These are phyloP conservation scores for Eupithecia inturbata DNA, from an alignment of 2,888 invertebrate species.

Conservation along the genomic window DNA sequence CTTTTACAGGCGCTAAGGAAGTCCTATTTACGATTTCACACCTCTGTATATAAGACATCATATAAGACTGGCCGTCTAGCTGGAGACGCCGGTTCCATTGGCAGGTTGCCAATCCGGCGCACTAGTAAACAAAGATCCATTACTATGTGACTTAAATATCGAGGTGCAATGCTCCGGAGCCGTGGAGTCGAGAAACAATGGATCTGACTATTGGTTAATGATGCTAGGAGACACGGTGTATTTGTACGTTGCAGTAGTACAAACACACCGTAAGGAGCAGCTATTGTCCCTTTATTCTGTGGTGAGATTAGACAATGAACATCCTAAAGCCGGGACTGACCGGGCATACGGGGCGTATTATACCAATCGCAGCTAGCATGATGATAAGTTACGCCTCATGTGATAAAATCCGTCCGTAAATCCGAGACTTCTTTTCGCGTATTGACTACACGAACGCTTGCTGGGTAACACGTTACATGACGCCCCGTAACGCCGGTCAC, in stretches of 20 bases:
- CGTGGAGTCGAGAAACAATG: slow-evolving; percentile 36
- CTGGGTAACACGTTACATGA: too few relatives aligned
- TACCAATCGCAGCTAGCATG: too few relatives aligned
- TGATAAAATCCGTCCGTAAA: too few relatives aligned
- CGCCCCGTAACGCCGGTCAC: too few relatives aligned
- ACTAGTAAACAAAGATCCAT: slow-evolving; percentile 63
- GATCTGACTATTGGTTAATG: neutral
- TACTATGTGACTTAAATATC: slow-evolving; percentile 64
- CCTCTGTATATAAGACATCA: slow-evolving; percentile 1
- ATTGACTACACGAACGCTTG: too few relatives aligned
- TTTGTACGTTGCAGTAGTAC: neutral
- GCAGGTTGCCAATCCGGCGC: slow-evolving; percentile 51
- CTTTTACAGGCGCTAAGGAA: slow-evolving; percentile 8
- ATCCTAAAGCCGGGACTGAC: neutral
- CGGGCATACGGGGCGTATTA: too few relatives aligned
- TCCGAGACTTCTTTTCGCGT: too few relatives aligned
- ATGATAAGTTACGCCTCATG: too few relatives aligned
- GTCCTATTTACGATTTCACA: slow-evolving; percentile 12
- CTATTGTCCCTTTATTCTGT: neutral
- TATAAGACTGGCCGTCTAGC: slow-evolving; percentile 15
- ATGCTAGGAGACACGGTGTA: neutral
- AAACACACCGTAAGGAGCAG: neutral
- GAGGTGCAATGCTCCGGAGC: slow-evolving; percentile 58
- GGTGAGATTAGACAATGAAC: neutral
- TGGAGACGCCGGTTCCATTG: slow-evolving; percentile 43